Percentiles rank a stretch among this genome's conserved stretches.
phyloP scores from a whole-genome alignment of 2,888 invertebrate species.

The Aporophyla lueneburgensis region DNA sequence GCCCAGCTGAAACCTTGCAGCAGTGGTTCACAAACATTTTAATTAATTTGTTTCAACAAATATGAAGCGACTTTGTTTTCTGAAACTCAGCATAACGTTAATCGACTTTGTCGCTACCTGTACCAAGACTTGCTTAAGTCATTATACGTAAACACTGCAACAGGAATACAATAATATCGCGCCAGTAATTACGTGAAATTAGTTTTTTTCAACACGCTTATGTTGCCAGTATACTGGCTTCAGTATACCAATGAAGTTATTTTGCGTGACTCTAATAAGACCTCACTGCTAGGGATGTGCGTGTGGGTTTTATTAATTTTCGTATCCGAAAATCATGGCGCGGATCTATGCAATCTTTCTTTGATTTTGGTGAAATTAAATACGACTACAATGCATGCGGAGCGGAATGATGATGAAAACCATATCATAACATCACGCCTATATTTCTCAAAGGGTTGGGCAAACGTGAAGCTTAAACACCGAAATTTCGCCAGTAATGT shows the following conservation, averaged over 20 bases:
- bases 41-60: no score
- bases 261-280: slow-evolving; percentile 75
- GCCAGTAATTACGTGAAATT: slow-evolving; percentile 60
- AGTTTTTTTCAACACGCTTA: slow-evolving; percentile 66
- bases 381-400: background rate
- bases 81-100: no score
- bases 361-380: background rate
- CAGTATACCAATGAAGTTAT: slow-evolving; percentile 77
- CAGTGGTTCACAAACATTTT: no score
- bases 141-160: slow-evolving; percentile 59
- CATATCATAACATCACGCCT: background rate
- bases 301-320: background rate
- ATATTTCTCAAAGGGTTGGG: background rate
- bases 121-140: slow-evolving; percentile 56
- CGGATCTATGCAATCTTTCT: background rate
- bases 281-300: slow-evolving; percentile 51
- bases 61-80: no score
- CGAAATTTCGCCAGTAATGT: background rate
- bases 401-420: background rate
- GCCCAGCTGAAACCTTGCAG: no score
- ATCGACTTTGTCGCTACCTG: background rate
- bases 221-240: slow-evolving; percentile 11
- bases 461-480: background rate
- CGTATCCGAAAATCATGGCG: slow-evolving; percentile 1
- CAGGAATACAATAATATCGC: slow-evolving; percentile 60